Conservation (phyloP, 1,140 invertebrate species). For the Pogonus chalceus region DNA sequence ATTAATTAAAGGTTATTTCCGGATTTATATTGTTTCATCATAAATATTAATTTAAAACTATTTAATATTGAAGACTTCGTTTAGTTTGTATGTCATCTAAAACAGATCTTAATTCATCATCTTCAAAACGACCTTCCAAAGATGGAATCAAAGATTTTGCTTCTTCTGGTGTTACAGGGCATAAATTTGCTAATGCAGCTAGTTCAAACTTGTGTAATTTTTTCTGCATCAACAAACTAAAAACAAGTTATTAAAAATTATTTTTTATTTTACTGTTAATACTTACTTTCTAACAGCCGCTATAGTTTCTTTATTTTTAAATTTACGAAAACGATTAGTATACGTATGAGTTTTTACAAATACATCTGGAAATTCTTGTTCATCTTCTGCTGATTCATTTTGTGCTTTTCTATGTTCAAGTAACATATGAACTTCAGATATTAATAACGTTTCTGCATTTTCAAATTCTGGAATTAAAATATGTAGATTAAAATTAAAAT, state of each 20-base stretch:
- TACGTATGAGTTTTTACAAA: slow-evolving; percentile 98
- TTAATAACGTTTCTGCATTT: slow-evolving; percentile 93
- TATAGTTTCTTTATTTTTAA: slow-evolving; percentile 98
- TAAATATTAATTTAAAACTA: slow-evolving; percentile 10
- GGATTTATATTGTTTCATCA: too few species aligned
- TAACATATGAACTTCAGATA: slow-evolving; percentile 97
- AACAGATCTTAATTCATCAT: slow-evolving; percentile 88
- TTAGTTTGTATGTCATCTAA: slow-evolving; percentile 97
- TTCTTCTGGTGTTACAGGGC: slow-evolving; percentile 95
- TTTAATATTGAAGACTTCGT: slow-evolving; percentile 90
- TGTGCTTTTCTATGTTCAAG: slow-evolving; percentile 94
- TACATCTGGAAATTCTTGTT: slow-evolving; percentile 96
- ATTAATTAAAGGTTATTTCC: background rate
- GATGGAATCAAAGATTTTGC: slow-evolving; percentile 94
- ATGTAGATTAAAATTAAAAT: too few species aligned
- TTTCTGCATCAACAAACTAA: slow-evolving; percentile 83
- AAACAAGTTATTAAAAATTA: slow-evolving; percentile 29
- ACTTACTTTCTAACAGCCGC: slow-evolving; percentile 79
- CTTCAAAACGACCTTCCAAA: slow-evolving; percentile 89
- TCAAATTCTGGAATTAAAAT: slow-evolving; percentile 79
- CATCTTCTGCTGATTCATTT: slow-evolving; percentile 96
- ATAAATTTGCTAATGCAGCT: slow-evolving; percentile 93
- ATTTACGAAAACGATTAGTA: slow-evolving; percentile 90
- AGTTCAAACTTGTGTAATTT: slow-evolving; percentile 98
- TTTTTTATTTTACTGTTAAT: slow-evolving; percentile 8